Conservation (phyloP, 2,113 vertebrate species). For the Hylia prasina region DNA sequence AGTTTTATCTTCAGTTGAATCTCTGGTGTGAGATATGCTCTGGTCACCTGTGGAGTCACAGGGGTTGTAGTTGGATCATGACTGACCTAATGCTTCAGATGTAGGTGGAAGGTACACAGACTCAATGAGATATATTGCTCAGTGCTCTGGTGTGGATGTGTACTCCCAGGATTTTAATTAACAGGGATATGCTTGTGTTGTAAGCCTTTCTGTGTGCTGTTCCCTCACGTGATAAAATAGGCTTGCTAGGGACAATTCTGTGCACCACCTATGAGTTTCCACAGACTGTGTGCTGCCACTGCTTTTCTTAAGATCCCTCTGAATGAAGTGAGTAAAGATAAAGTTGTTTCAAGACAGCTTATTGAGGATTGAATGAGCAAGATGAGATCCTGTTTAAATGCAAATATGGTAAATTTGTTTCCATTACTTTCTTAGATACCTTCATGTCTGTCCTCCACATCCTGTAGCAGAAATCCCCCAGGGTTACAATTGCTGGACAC, state of each 20-base stretch:
- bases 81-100: not conserved
- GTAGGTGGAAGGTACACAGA: not conserved
- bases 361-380: not conserved
- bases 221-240: not conserved
- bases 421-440: not conserved
- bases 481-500: not conserved
- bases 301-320: not conserved
- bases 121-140: not conserved
- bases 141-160: not conserved
- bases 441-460: not conserved
- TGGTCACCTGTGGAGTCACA: fast-evolving
- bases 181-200: not conserved
- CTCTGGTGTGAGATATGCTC: fast-evolving
- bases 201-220: not conserved
- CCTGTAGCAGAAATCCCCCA: not conserved
- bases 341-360: not conserved
- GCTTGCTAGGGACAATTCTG: not conserved
- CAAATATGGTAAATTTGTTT: not conserved
- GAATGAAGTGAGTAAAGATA: not conserved
- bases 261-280: not conserved
- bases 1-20: not conserved
- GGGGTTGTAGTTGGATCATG: not conserved
- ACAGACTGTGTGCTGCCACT: not conserved
- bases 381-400: not conserved
- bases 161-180: fast-evolving